Percentiles rank a stretch among this genome's conserved stretches.
phyloP scores from a whole-genome alignment of 2,113 vertebrate species.

The Paramormyrops kingsleyae region DNA sequence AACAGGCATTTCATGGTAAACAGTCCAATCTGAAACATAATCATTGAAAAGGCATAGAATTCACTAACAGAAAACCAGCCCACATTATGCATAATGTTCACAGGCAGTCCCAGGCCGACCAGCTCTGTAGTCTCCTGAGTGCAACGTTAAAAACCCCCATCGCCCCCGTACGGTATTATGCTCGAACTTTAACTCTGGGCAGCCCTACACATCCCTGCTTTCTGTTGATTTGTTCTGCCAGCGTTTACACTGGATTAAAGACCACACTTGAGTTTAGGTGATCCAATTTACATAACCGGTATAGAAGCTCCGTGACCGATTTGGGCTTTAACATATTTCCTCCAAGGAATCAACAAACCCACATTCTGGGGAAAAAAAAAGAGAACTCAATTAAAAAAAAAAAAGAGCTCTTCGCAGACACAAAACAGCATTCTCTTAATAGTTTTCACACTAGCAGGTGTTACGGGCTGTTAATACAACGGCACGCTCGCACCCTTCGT shows the following conservation, averaged over 20 bases:
- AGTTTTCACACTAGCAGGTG: slow-evolving; percentile 9
- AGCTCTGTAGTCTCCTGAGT: background rate
- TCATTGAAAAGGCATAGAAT: background rate
- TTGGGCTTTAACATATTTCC: background rate
- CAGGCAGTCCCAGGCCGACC: background rate
- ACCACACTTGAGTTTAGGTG: slow-evolving; percentile 3
- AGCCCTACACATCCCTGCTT: background rate
- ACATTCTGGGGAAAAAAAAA: slow-evolving; percentile 9
- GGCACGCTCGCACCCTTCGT: background rate
- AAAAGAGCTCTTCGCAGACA: background rate
- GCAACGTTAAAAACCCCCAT: background rate
- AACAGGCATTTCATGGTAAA: background rate
- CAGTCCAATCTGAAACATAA: background rate
- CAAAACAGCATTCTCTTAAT: slow-evolving; percentile 5
- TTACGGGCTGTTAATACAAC: background rate
- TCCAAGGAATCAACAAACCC: background rate
- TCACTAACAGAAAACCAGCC: background rate
- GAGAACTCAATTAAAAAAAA: background rate
- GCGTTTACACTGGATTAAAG: slow-evolving; percentile 12
- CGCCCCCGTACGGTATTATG: background rate
- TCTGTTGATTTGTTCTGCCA: slow-evolving; percentile 10
- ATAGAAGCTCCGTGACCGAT: slow-evolving; percentile 8
- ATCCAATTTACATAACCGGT: slow-evolving; percentile 17
- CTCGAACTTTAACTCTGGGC: background rate
- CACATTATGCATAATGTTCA: background rate